Evolutionary conservation across 2,113 vertebrate genomes (phyloP), one percentile per base, ranked within the genome.

Genomic region (Calidris pugnax): DNA sequence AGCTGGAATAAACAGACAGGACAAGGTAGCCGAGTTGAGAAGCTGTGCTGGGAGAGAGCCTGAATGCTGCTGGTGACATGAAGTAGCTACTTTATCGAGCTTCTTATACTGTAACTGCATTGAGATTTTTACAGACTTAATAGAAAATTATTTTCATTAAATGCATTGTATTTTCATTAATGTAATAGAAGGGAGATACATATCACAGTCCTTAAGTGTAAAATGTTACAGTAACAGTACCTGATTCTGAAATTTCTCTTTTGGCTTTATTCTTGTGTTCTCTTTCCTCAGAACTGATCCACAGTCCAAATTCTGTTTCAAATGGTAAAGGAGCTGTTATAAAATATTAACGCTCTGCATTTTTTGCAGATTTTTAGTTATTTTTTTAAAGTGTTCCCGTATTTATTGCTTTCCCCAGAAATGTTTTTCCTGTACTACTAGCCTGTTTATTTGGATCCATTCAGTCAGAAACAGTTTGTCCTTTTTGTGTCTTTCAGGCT

Each of bases 401-500:
- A 51, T 68, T 85, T 76, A 45, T 76, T 85, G 17, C 6, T 78
- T 92, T 33, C 18, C 12, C 21, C 7, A 1, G 6, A 15, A 8
- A 20, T 14, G 22, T 57, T 39, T 50, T 43, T 20, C 24, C 21
- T 41, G 0, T 53, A 14, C 24, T 76, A 53, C 19, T 48, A n/a
- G 5, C 20, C 15, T 48, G 14, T 75, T 84, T 77, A 30, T 79
- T 53, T 89, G 14, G 14, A 62, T 93, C 22, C 10, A 6, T 60
- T 95, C 68, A 64, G 51, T 83, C 22, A 77, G 59, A 89, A 85
- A 78, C 50, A 43, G 11, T 86, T 89, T 84, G 37, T 89, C 23
- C 41, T 87, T 96, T 72, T 86, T 94, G 7, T 96, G 41, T 96
- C 56, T 97, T 97, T 96, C 93, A 96, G 95, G 43, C 55, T 92